These are phyloP conservation scores for Opisthocomus hoazin DNA, from an alignment of 2,113 vertebrate species.

Conservation along the genomic window DNA sequence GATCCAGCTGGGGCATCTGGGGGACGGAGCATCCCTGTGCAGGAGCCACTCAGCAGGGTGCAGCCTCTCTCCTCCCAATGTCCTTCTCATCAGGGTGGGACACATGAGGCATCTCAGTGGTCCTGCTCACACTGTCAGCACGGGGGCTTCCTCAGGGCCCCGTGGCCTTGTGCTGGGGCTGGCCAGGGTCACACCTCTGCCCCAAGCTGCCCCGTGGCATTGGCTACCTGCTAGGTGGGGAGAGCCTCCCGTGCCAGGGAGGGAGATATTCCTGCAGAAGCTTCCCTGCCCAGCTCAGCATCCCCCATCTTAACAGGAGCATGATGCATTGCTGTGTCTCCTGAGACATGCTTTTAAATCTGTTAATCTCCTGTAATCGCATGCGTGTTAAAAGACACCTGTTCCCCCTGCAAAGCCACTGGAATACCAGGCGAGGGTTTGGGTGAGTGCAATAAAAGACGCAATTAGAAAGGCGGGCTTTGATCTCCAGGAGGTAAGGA, in stretches of 20 bases:
- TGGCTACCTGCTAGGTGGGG: fast-evolving
- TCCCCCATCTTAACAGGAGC: not conserved
- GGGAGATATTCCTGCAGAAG: not conserved
- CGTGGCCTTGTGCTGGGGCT: not conserved
- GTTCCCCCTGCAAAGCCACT: not conserved
- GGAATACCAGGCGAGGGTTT: not conserved
- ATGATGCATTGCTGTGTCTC: not conserved
- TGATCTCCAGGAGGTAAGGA: not conserved
- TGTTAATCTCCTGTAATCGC: not conserved
- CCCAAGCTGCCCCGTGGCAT: not conserved
- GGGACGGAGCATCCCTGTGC: not conserved
- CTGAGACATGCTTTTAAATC: not conserved
- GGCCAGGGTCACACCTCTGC: not conserved
- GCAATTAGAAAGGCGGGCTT: not conserved
- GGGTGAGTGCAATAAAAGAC: not conserved
- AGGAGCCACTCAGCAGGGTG: not conserved
- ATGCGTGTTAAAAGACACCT: not conserved
- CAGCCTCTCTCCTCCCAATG: not conserved
- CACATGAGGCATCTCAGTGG: not conserved
- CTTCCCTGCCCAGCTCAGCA: not conserved
- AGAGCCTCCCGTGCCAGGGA: not conserved
- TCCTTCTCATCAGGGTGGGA: not conserved
- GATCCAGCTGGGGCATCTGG: not conserved
- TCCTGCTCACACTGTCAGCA: not conserved
- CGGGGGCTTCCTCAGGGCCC: fast-evolving